Percentiles rank a stretch among this genome's conserved stretches.
phyloP scores from a whole-genome alignment of 2,113 vertebrate species.

The Regulus satrapa region DNA sequence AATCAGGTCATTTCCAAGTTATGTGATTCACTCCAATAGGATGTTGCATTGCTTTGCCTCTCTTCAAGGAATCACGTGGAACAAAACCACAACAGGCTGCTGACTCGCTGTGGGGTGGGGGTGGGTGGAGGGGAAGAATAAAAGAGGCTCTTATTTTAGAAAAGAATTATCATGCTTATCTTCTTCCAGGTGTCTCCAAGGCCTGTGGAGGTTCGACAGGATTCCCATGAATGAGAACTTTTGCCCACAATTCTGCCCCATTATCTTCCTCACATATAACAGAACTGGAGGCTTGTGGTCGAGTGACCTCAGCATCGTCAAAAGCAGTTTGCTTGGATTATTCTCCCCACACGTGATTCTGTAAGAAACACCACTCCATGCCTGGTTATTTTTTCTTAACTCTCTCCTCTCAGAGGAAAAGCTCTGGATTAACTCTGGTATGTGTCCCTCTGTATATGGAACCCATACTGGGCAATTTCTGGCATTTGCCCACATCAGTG shows the following conservation, averaged over 20 bases:
- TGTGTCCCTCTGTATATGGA: not conserved
- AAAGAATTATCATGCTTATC: not conserved
- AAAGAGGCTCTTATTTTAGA: constrained; percentile 32
- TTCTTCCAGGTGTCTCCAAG: constrained; percentile 32
- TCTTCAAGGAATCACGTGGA: constrained; percentile 58
- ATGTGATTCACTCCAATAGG: constrained; percentile 60
- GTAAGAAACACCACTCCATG: not conserved
- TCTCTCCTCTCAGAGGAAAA: not conserved
- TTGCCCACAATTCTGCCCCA: not conserved
- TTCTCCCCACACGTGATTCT: constrained; percentile 41
- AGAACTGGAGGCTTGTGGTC: constrained; percentile 25
- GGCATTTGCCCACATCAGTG: not conserved
- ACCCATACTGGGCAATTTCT: not conserved
- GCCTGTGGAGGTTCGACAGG: not conserved
- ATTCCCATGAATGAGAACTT: not conserved
- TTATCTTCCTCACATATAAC: not conserved
- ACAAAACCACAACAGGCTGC: constrained; percentile 61
- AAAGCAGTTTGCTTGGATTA: constrained; percentile 57
- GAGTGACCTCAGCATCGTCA: constrained; percentile 11
- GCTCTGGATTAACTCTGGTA: not conserved
- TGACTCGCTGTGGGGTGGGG: constrained; percentile 6
- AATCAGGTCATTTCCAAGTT: constrained; percentile 64
- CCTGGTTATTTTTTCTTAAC: not conserved
- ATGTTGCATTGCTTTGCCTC: constrained; percentile 56
- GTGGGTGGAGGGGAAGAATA: not conserved